These are phyloP conservation scores for Bergia puertoricense DNA, from an alignment of 92 coral and sea anemone genomes.

Conservation along the genomic window DNA sequence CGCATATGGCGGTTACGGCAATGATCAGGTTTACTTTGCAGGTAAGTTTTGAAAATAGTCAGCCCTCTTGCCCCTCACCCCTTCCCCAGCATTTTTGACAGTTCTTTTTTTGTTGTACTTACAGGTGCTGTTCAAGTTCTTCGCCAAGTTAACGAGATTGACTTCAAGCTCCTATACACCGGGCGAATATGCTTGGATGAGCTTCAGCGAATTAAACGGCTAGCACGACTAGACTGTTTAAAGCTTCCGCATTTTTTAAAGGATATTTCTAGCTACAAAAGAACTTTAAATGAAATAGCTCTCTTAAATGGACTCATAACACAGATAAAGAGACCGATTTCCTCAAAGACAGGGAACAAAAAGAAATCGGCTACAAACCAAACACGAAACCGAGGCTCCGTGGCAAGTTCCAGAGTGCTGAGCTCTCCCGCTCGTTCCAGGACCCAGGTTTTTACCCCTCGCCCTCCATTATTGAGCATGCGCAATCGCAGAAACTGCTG, in stretches of 20 bases:
- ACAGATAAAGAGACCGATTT: conserved; percentile 69
- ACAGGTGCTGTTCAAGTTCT: conserved; percentile 90
- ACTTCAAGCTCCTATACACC: conserved; percentile 89
- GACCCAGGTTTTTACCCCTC: conserved; percentile 40
- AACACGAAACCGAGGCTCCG: conserved; percentile 49
- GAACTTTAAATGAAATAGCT: conserved; percentile 81
- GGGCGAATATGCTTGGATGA: conserved; percentile 90
- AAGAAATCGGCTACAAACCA: conserved; percentile 39
- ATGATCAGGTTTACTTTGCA: conserved; percentile 93
- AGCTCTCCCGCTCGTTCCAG: conserved; percentile 58
- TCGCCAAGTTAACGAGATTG: conserved; percentile 90
- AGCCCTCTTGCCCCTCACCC: not conserved
- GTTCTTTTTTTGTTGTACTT: not conserved
- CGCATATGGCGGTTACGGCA: conserved; percentile 88
- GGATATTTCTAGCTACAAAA: conserved; percentile 71
- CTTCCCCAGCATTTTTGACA: not conserved
- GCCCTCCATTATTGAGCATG: conserved; percentile 18
- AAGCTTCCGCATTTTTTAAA: conserved; percentile 85
- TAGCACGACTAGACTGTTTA: conserved; percentile 80
- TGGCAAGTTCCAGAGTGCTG: conserved; percentile 39
- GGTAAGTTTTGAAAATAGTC: conserved; percentile 50
- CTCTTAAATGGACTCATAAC: conserved; percentile 79
- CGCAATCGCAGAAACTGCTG: conserved; percentile 10
- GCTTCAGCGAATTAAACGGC: conserved; percentile 74
- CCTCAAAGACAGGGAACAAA: conserved; percentile 51